Evolutionary conservation across 2,113 vertebrate genomes (phyloP).

Genomic region (Motacilla alba): DNA sequence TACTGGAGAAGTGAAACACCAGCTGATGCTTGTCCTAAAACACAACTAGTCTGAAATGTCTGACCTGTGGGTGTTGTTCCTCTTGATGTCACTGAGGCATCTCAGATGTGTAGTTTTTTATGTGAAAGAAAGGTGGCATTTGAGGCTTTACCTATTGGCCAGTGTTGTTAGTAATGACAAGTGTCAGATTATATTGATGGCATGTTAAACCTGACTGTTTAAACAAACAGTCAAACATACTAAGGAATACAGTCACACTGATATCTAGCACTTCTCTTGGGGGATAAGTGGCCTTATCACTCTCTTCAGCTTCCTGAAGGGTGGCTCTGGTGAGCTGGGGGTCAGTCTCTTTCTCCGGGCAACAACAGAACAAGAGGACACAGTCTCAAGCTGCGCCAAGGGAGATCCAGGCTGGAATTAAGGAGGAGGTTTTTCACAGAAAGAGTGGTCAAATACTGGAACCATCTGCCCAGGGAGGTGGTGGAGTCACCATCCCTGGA

Average conservation of each 20-base stretch:
- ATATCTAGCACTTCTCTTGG: not conserved
- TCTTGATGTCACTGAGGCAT: not conserved
- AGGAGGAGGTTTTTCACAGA: too few species aligned
- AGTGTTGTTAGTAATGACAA: not conserved
- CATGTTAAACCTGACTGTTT: not conserved
- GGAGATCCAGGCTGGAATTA: too few species aligned
- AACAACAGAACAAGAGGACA: too few species aligned
- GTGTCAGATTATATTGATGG: not conserved
- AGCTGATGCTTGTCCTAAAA: not conserved
- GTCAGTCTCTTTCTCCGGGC: too few species aligned
- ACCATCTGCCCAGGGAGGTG: too few species aligned
- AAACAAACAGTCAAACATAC: not conserved
- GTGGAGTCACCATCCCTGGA: too few species aligned
- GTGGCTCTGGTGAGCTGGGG: too few species aligned
- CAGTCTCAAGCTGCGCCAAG: too few species aligned
- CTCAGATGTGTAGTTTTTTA: not conserved
- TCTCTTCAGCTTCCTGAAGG: too few species aligned
- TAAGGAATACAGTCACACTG: not conserved
- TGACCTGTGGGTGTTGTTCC: not conserved
- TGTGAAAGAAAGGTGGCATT: not conserved
- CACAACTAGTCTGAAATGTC: not conserved
- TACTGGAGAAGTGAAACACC: not conserved
- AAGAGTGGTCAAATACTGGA: too few species aligned
- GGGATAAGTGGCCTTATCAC: not conserved
- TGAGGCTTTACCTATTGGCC: not conserved